Conservation (phyloP, 2,113 vertebrate species). For the Sphaerodactylus townsendi region DNA sequence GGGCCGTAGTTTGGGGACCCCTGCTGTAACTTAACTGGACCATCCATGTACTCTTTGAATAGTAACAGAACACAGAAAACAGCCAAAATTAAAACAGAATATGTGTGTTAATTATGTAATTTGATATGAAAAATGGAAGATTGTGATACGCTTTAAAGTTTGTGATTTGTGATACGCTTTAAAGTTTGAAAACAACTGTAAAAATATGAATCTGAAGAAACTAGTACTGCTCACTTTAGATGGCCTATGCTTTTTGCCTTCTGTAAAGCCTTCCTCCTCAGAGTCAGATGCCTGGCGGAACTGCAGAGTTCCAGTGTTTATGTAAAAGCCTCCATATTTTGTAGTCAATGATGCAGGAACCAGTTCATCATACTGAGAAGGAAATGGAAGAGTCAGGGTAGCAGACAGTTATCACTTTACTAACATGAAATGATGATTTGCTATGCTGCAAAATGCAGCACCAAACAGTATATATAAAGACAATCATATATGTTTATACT, state of each 20-base stretch:
- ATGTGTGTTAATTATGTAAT: neutral
- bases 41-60: neutral
- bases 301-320: constrained; percentile 97
- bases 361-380: constrained; percentile 88
- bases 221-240: constrained; percentile 81
- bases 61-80: neutral
- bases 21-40: too few relatives aligned
- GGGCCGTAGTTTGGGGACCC: too few relatives aligned
- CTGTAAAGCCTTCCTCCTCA: constrained; percentile 85
- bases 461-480: neutral
- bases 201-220: neutral
- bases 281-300: constrained; percentile 95
- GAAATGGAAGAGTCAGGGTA: constrained; percentile 31
- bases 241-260: constrained; percentile 81
- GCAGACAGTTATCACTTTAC: neutral
- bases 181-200: neutral
- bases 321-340: constrained; percentile 98
- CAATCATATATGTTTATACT: neutral
- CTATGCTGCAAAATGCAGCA: neutral
- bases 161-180: neutral
- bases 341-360: constrained; percentile 96
- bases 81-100: neutral
- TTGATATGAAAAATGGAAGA: neutral
- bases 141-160: too few relatives aligned
- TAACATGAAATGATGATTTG: constrained; percentile 7